These are phyloP conservation scores for Cryptops parisi DNA, from an alignment of 2,888 invertebrate species.

Conservation along the genomic window DNA sequence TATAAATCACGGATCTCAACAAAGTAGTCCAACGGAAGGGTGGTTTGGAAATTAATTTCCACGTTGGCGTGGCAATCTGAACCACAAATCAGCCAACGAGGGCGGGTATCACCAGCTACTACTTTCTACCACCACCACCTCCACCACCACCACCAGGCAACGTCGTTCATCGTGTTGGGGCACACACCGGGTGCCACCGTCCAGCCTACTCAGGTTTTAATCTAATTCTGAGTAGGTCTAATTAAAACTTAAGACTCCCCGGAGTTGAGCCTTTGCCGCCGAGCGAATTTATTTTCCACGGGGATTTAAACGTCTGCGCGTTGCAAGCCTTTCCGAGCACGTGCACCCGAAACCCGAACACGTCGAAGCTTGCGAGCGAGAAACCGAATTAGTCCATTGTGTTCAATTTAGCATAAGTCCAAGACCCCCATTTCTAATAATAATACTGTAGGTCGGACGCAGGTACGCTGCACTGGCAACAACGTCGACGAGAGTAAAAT, in stretches of 20 bases:
- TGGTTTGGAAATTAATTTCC: too few species aligned
- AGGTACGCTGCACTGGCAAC: not conserved
- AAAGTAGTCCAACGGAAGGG: too few species aligned
- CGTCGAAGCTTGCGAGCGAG: constrained; percentile 5
- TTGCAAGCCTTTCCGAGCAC: constrained; percentile 9
- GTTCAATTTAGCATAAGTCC: constrained; percentile 12
- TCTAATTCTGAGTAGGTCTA: constrained; percentile 16
- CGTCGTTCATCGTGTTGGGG: too few species aligned
- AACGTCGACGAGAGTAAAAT: not conserved
- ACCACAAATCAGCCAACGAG: too few species aligned
- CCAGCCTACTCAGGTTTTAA: constrained; percentile 11
- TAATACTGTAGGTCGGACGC: too few species aligned
- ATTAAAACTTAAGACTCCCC: constrained; percentile 15
- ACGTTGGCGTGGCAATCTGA: too few species aligned
- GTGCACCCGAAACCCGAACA: constrained; percentile 5
- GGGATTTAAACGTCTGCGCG: too few species aligned
- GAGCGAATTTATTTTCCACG: constrained; percentile 14
- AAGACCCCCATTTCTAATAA: not conserved
- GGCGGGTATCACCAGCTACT: too few species aligned
- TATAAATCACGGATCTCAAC: too few species aligned
- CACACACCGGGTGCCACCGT: too few species aligned
- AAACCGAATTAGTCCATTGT: constrained; percentile 13
- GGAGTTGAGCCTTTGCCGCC: constrained; percentile 11
- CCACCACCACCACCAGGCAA: too few species aligned
- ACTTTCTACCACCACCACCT: too few species aligned